Evolutionary conservation across 2,888 invertebrate species (phyloP), one percentile per base, ranked within the genome.

Genomic region (Boloria selene): DNA sequence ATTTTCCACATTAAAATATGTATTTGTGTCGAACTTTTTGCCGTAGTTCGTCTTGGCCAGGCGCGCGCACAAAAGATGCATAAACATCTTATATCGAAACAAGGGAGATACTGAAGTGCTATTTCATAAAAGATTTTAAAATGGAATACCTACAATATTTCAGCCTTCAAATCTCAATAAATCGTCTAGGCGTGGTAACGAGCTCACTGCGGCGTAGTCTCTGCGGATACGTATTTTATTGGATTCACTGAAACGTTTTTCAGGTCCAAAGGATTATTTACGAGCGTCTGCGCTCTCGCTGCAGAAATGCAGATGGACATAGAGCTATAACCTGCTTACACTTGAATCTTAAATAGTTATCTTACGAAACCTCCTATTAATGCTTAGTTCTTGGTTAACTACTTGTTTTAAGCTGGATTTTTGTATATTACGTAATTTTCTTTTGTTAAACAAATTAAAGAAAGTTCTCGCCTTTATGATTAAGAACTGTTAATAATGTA

Each of bases 211-310:
- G 90, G 89, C 90, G 88, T 84, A 88, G 85, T 88, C 90, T 89
- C 89, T 90, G 88, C 90, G 91, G 91, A 91, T 92, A 90, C 90
- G 90, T 91, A 90, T 90, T 92, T 91, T 92, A 92, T 92, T 91
- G 90, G 91, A 92, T 90, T 90, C 88, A 89, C 85, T 88, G 90
- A 90, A 91, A 92, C 91, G 90, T 90, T 92, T 91, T 91, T 90
- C 91, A 89, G 88, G 87, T 88, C 90, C 87, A 82, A 85, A 86
- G 88, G 90, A 91, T 92, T 90, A 91, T 91, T 92, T 90, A 91
- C 88, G 90, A 89, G 84, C 87, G 86, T 89, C 90, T 90, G 87
- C 84, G 86, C 83, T 81, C 78, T 82, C 74, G 79, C 83, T 88
- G 90, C 90, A 88, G 87, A 88, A 85, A 89, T 90, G 88, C 90